phyloP scores from a whole-genome alignment of 1,140 invertebrate species.

The Drosophila lacertosa region DNA sequence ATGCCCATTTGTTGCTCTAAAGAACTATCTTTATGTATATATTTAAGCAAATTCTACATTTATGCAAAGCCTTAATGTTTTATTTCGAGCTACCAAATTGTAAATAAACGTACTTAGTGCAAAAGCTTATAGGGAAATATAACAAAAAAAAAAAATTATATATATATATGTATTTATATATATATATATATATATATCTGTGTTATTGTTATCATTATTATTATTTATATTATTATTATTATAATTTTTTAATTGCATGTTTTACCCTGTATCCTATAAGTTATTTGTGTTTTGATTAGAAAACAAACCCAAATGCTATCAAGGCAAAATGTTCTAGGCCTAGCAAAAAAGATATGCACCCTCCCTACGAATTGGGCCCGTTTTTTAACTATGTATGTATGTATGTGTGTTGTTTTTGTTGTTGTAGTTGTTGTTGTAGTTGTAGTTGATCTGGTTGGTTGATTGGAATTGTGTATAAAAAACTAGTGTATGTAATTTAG shows the following conservation, averaged over 20 bases:
- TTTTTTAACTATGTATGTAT: slow-evolving; percentile 66
- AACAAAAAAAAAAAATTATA: slow-evolving; percentile 44
- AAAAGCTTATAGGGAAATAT: slow-evolving; percentile 52
- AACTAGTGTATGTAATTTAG: slow-evolving; percentile 76
- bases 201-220: slow-evolving; percentile 25
- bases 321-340: slow-evolving; percentile 71
- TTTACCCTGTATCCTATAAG: slow-evolving; percentile 84
- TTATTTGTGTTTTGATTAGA: slow-evolving; percentile 65
- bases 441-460: slow-evolving; percentile 41
- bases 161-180: slow-evolving; percentile 25
- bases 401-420: slow-evolving; percentile 21
- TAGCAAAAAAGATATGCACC: slow-evolving; percentile 71
- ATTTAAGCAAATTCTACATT: slow-evolving; percentile 65
- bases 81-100: slow-evolving; percentile 51
- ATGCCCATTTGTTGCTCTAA: slow-evolving; percentile 61
- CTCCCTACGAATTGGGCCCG: slow-evolving; percentile 62
- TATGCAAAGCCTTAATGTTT: slow-evolving; percentile 72
- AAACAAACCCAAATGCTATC: slow-evolving; percentile 60
- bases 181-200: slow-evolving; percentile 39
- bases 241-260: slow-evolving; percentile 78
- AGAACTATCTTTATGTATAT: slow-evolving; percentile 43
- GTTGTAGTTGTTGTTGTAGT: slow-evolving; percentile 40
- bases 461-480: slow-evolving; percentile 51
- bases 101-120: slow-evolving; percentile 55
- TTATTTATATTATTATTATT: slow-evolving; percentile 43